phyloP scores from a whole-genome alignment of 2,113 vertebrate species.

The Vulpes lagopus region DNA sequence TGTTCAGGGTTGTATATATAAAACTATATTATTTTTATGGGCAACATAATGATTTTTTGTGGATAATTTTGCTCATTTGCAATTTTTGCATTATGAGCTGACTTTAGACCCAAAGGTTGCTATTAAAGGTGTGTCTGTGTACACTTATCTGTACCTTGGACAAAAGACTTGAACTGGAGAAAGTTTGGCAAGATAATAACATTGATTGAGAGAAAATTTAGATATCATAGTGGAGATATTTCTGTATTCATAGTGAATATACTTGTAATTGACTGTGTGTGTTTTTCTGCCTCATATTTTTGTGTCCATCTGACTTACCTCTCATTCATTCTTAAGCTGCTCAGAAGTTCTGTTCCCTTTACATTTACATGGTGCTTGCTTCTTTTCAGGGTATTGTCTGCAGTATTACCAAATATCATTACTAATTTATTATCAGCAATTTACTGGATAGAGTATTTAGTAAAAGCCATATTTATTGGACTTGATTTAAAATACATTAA shows the following conservation, averaged over 20 bases:
- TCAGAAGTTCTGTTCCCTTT: neutral
- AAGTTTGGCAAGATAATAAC: conserved; percentile 8
- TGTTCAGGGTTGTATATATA: neutral
- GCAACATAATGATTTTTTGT: conserved; percentile 29
- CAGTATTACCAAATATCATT: neutral
- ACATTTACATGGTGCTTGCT: conserved; percentile 2
- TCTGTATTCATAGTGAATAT: conserved; percentile 5
- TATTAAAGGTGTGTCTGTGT: neutral
- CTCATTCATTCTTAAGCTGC: neutral
- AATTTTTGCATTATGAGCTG: conserved; percentile 32
- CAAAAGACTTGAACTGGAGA: neutral
- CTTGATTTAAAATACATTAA: conserved; percentile 52
- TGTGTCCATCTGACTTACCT: conserved; percentile 13
- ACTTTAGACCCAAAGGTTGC: neutral
- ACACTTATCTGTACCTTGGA: conserved; percentile 3
- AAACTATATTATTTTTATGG: conserved; percentile 3
- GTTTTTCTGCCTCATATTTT: neutral
- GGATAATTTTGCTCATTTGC: conserved; percentile 13
- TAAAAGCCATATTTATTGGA: conserved; percentile 55
- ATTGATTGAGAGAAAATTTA: neutral
- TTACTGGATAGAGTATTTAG: conserved; percentile 45
- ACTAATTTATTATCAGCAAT: conserved; percentile 13
- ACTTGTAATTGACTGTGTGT: neutral
- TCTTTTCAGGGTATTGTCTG: neutral
- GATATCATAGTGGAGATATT: conserved; percentile 8